Conservation (phyloP, 2,888 invertebrate species). For the Drymonia ruficornis region DNA sequence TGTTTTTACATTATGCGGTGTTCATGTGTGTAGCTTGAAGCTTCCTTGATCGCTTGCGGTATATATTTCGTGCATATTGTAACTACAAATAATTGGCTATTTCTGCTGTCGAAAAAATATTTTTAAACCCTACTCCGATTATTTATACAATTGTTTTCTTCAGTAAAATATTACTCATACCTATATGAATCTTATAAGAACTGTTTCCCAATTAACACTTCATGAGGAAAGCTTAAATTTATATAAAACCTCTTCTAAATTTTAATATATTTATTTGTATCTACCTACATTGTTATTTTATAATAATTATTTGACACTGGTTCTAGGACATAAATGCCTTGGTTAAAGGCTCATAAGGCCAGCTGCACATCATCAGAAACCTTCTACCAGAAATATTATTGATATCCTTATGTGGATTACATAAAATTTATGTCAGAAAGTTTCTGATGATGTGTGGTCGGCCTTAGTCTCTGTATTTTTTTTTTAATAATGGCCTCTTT, state of each 20-base stretch:
- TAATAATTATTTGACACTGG: neutral
- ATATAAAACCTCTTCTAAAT: no score
- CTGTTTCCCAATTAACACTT: neutral
- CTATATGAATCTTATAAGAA: conserved; percentile 1
- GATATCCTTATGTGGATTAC: no score
- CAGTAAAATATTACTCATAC: neutral
- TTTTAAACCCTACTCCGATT: neutral
- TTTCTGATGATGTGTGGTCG: no score
- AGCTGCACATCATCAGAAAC: no score
- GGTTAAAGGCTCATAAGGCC: no score
- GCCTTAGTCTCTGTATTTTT: no score
- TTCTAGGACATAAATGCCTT: neutral
- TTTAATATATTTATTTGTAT: no score
- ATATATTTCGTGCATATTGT: conserved; percentile 14
- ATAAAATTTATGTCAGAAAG: no score
- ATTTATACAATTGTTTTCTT: neutral
- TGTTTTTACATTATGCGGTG: conserved; percentile 50
- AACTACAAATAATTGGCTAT: conserved; percentile 16
- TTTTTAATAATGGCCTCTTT: no score
- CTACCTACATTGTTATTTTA: no score
- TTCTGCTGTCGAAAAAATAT: conserved; percentile 13
- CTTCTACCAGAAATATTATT: no score
- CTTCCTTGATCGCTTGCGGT: conserved; percentile 25
- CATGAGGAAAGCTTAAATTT: neutral
- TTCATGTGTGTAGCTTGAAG: conserved; percentile 37